Evolutionary conservation across 2,113 vertebrate genomes (phyloP).

Genomic region (Chrysochloris asiatica): DNA sequence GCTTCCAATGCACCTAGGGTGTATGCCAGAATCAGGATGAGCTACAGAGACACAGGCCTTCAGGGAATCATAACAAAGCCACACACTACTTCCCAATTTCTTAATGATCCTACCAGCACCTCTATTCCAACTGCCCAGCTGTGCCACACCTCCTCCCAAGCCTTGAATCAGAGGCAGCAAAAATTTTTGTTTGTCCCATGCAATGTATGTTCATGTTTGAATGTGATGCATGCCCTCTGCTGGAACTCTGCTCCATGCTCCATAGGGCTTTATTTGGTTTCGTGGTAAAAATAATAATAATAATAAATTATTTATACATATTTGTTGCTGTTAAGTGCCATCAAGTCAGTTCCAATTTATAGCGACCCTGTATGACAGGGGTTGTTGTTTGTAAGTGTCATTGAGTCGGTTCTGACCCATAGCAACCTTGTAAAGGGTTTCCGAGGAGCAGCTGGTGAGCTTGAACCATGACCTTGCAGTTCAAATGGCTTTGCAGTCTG

Average conservation of each 20-base stretch:
- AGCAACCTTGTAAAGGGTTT: too few species aligned
- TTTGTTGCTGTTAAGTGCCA: too few species aligned
- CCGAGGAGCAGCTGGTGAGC: too few species aligned
- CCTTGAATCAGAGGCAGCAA: neutral
- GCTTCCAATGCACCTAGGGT: neutral
- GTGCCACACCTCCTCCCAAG: neutral
- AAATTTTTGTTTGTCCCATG: neutral
- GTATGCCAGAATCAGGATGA: neutral
- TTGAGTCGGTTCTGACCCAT: too few species aligned
- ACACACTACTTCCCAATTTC: neutral
- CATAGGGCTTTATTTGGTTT: neutral
- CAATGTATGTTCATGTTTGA: neutral
- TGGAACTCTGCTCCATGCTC: neutral
- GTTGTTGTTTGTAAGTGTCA: too few species aligned
- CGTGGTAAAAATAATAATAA: neutral
- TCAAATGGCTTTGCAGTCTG: too few species aligned
- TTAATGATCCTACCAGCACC: too few species aligned
- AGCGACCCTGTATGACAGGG: too few species aligned
- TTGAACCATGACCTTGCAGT: too few species aligned
- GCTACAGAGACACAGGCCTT: neutral
- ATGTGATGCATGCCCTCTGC: neutral
- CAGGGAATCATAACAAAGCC: neutral
- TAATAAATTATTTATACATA: too few species aligned
- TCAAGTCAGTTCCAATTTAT: too few species aligned
- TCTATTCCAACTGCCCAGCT: neutral